Base-by-base conservation (phyloP, 2,888 invertebrate genomes). In the Catocala sponsa region DNA sequence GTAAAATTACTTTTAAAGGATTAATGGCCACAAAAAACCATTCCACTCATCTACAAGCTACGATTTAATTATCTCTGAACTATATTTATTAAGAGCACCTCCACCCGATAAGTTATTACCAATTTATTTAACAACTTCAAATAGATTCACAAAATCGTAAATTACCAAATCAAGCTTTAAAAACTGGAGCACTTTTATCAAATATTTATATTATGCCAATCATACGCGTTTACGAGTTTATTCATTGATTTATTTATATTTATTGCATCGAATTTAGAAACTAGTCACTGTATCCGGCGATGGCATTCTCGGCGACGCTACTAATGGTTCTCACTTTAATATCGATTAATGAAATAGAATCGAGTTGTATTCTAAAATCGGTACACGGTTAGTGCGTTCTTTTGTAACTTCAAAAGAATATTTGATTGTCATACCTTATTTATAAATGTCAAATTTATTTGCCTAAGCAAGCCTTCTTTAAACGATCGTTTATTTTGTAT, bases 131-230 rank as follows among this genome's bases (percentile, higher is more conserved):
- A 72, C 64, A 56, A 79, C 67, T 67, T 72, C 53, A 72, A 78
- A 77, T 75, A 71, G 63, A 79, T 76, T 72, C 66, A 71, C 61
- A 35, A 63, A 63, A 70, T 80, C 80, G 70, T 83, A 84, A 84
- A 84, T 84, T 75, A 80, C 60, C 67, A 79, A 78, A 79, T 72
- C 67, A 63, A 69, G 68, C 65, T 70, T 65, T 38, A 44, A 63
- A 64, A 82, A 81, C 64, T 82, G 59, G 80, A 83, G 78, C 80
- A 79, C 63, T 83, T 84, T 84, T 85, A 78, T 84, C 82, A 81
- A 82, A 82, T 82, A 81, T 83, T 84, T 81, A 82, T 83, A 81
- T 77, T 80, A 81, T 75, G 81, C 76, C 80, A 82, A 83, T 84
- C 81, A 83, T 82, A 79, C 74, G 76, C 74, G 63, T 82, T 84